A percentile compares a stretch with the other conserved stretches of the same genome.
Conservation (phyloP, 1,140 invertebrate species). For the Aporrectodea caliginosa region DNA sequence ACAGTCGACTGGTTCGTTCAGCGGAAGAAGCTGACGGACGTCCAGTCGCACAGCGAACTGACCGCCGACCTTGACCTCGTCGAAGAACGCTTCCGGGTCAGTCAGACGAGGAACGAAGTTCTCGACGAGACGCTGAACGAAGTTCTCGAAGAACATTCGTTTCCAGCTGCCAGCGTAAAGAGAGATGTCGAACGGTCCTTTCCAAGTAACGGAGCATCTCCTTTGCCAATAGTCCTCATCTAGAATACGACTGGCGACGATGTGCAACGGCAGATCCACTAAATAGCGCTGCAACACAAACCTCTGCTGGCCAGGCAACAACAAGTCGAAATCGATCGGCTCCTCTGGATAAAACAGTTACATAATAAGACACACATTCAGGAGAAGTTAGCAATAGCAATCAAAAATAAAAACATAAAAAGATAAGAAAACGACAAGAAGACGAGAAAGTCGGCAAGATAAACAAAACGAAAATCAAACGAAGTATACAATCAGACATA, state of each 20-base stretch:
- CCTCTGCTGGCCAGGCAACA: constrained; percentile 15
- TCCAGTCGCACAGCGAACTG: constrained; percentile 3
- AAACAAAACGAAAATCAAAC: too few relatives aligned
- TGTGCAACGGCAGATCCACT: constrained; percentile 28
- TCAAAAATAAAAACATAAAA: too few relatives aligned
- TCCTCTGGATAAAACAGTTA: too few relatives aligned
- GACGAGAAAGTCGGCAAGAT: too few relatives aligned
- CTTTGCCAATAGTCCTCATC: constrained; percentile 34
- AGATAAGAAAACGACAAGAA: too few relatives aligned
- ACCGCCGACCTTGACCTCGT: constrained; percentile 14
- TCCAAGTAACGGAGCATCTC: constrained; percentile 19
- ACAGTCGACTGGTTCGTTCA: too few relatives aligned
- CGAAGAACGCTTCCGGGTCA: constrained; percentile 20
- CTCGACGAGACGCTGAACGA: constrained; percentile 31
- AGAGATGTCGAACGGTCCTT: constrained; percentile 22
- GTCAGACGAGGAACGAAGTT: constrained; percentile 32
- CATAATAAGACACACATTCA: too few relatives aligned
- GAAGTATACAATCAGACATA: too few relatives aligned
- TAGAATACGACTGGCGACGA: constrained; percentile 22
- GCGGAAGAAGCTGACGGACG: constrained; percentile 33
- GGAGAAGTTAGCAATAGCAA: too few relatives aligned
- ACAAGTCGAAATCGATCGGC: constrained; percentile 17
- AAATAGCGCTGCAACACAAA: constrained; percentile 25
- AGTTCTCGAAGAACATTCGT: constrained; percentile 33
- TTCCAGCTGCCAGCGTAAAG: constrained; percentile 32